Evolutionary conservation across 1,140 invertebrate genomes (phyloP).

Genomic region (Atopsyche davidsoni): DNA sequence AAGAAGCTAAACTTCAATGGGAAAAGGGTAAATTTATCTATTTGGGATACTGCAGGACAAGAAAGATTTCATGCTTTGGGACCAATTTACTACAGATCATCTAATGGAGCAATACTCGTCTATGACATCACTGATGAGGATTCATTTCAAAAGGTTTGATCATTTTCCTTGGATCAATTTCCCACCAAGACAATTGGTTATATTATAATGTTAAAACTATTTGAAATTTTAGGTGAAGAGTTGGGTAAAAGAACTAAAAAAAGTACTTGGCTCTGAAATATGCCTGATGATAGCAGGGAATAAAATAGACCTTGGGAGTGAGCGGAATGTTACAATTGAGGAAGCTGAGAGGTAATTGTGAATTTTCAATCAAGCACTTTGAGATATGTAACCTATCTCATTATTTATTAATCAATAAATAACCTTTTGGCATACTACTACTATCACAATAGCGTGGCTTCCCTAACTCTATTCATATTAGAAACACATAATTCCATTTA

Average conservation of each 20-base stretch:
- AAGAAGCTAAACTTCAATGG: slow-evolving; percentile 92
- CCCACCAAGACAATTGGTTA: no score
- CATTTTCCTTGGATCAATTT: no score
- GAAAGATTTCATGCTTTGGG: slow-evolving; percentile 93
- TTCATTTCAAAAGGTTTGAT: slow-evolving; percentile 97
- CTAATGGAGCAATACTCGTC: slow-evolving; percentile 95
- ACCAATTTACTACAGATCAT: slow-evolving; percentile 96
- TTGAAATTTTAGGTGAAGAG: slow-evolving; percentile 74
- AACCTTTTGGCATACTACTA: no score
- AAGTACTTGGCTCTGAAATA: slow-evolving; percentile 92
- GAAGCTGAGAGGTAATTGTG: slow-evolving; percentile 82
- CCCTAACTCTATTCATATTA: no score
- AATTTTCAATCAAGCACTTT: no score
- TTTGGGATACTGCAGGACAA: slow-evolving; percentile 99
- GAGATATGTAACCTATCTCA: no score
- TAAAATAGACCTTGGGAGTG: slow-evolving; percentile 93
- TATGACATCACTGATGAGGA: slow-evolving; percentile 98
- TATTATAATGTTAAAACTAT: no score
- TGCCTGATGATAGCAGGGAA: slow-evolving; percentile 93
- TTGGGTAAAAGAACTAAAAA: slow-evolving; percentile 96
- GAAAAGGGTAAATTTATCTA: slow-evolving; percentile 84
- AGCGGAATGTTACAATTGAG: slow-evolving; percentile 74
- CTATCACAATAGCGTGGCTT: no score
- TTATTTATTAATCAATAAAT: no score
- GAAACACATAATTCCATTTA: no score